Evolutionary conservation across 2,888 invertebrate species (phyloP).

Genomic region (Lottia gigantea): DNA sequence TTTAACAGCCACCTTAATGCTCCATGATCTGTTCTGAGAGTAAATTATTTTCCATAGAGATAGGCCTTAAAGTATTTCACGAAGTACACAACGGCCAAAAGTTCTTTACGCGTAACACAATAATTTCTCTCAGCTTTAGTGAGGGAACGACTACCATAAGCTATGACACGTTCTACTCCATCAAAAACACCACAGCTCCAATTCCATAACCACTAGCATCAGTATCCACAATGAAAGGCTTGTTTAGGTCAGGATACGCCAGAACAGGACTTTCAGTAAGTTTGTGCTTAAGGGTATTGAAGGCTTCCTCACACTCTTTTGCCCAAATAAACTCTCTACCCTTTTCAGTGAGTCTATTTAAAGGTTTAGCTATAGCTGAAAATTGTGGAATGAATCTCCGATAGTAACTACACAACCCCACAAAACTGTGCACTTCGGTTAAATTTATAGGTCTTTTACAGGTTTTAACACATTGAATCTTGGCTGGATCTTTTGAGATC

Average conservation of each 20-base stretch:
- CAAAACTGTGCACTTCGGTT: conserved; percentile 10
- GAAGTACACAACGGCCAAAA: conserved; percentile 27
- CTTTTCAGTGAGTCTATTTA: conserved; percentile 29
- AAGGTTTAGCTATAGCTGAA: conserved; percentile 20
- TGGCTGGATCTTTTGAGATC: conserved; percentile 3
- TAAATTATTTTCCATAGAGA: conserved; percentile 28
- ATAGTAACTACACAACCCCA: conserved; percentile 2
- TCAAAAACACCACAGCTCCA: conserved; percentile 29
- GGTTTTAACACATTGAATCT: not conserved
- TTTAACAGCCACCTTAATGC: conserved; percentile 29
- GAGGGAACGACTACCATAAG: conserved; percentile 27
- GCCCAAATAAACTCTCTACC: conserved; percentile 30
- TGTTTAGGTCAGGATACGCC: conserved; percentile 23
- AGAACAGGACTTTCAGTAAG: conserved; percentile 32
- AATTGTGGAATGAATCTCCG: conserved; percentile 23
- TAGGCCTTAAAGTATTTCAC: conserved; percentile 32
- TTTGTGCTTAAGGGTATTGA: conserved; percentile 24
- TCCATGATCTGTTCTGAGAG: conserved; percentile 34
- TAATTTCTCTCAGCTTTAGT: conserved; percentile 26
- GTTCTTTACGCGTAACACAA: conserved; percentile 32
- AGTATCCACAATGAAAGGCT: conserved; percentile 31
- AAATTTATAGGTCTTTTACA: conserved; percentile 7
- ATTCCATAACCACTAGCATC: conserved; percentile 35
- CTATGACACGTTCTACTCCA: conserved; percentile 32
- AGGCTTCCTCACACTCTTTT: conserved; percentile 19